Percentiles rank a stretch among this genome's conserved stretches.
Conservation (phyloP, 1,140 invertebrate species). For the Mycetomoellerius zeteki region DNA sequence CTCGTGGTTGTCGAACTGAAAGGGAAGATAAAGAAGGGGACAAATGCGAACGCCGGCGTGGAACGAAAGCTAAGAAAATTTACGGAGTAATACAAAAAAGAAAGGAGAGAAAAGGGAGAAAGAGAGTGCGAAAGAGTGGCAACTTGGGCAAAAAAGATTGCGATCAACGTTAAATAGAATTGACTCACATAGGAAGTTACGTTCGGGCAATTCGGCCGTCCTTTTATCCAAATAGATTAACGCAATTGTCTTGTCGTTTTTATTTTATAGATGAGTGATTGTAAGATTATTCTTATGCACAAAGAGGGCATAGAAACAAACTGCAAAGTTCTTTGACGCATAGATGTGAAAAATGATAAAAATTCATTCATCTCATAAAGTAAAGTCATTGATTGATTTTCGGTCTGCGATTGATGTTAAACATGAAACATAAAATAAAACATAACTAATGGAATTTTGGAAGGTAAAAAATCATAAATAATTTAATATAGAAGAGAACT, state of each 20-base stretch:
- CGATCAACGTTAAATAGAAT: slow-evolving; percentile 49
- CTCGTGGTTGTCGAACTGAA: slow-evolving; percentile 64
- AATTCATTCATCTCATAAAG: neutral
- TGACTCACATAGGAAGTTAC: slow-evolving; percentile 42
- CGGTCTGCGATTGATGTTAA: neutral
- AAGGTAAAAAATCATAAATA: neutral
- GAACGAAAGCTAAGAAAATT: slow-evolving; percentile 48
- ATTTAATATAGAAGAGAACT: neutral
- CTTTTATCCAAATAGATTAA: slow-evolving; percentile 32
- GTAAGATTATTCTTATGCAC: neutral
- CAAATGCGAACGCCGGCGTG: slow-evolving; percentile 39
- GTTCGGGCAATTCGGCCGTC: slow-evolving; percentile 24
- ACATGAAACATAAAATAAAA: neutral
- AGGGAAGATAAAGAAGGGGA: slow-evolving; percentile 67
- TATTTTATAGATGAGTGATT: neutral
- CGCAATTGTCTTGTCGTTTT: neutral
- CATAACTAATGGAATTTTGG: neutral
- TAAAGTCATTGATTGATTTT: neutral
- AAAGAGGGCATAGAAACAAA: neutral
- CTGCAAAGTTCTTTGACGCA: neutral
- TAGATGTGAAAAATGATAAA: neutral
- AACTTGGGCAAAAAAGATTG: slow-evolving; percentile 49
- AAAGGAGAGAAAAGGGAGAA: neutral
- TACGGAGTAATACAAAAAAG: slow-evolving; percentile 47
- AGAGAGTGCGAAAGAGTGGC: slow-evolving; percentile 1